Base-by-base conservation (phyloP, 2,797 vertebrate genomes). In the Enteromius radiatus region DNA sequence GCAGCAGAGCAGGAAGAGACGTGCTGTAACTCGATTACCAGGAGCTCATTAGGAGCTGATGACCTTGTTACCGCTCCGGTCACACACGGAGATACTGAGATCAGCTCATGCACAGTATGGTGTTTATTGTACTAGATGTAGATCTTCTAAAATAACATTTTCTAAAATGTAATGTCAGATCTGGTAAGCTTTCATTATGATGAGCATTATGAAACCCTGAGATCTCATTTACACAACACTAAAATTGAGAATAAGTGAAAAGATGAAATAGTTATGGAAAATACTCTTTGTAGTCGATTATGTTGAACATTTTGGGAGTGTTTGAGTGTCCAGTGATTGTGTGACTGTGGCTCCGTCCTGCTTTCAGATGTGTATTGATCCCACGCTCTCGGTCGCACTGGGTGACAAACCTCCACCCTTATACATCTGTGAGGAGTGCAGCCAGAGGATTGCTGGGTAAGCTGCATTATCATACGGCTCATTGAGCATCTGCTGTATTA, bases 361-460 rank as follows among this genome's bases (percentile, higher is more conserved):
- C 5, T 63, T 93, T 89, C 94, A 99, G 98, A 99, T 99, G 98
- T 99, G 98, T 88, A 98, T 99, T 90, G 98, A 99, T 88, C 97
- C 98, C 5, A 97, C 97, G 52, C 94, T 99, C 81, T 98, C 98
- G 17, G 98, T 99, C 88, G 96, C 98, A 87, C 92, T 99, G 92
- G 98, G 98, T 91, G 98, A 99, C 93, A 99, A 99, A 71, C 98
- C 98, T 28, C 98, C 98, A 80, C 98, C 98, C 15, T 90, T 99
- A 28, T 99, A 99, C 86, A 97, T 99, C 87, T 99, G 98, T 87
- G 98, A 99, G 91, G 98, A 99, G 92, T 99, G 98, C 93, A 99
- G 97, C 91, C 97, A 99, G 91, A 96, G 96, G 91, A 98, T 99
- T 88, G 96, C 98, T 78, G 97, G 98, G 98, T 99, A 95, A 65